Evolutionary conservation across 2,888 invertebrate genomes (phyloP).

Genomic region (Chromoteleia sp.): DNA sequence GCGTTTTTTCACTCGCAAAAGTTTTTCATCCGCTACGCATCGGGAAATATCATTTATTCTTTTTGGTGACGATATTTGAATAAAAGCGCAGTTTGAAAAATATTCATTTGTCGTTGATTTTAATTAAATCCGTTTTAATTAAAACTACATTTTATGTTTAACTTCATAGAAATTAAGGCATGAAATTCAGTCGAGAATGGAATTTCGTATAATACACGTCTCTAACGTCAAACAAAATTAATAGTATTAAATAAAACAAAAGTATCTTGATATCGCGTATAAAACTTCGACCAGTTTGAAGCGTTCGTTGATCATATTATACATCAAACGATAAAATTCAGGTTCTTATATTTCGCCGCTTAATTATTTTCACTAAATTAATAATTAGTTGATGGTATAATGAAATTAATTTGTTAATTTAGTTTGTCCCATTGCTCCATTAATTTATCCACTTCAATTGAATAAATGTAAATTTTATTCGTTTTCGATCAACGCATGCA

Average conservation of each 20-base stretch:
- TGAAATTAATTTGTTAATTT: too few species aligned
- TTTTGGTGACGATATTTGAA: constrained; percentile 9
- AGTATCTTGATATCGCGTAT: constrained; percentile 4
- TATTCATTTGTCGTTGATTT: constrained; percentile 24
- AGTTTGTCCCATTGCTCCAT: too few species aligned
- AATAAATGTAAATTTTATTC: too few species aligned
- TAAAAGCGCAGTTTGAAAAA: constrained; percentile 20
- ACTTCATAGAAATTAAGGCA: constrained; percentile 34
- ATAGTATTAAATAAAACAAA: constrained; percentile 26
- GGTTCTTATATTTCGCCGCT: too few species aligned
- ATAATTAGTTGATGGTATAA: too few species aligned
- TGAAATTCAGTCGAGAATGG: constrained; percentile 1
- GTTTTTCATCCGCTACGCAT: not conserved
- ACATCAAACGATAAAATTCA: too few species aligned
- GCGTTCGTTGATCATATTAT: too few species aligned
- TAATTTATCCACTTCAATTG: too few species aligned
- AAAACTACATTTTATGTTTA: constrained; percentile 42
- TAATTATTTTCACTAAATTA: too few species aligned
- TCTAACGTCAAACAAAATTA: constrained; percentile 35
- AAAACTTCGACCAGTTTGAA: too few species aligned
- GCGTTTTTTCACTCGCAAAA: too few species aligned
- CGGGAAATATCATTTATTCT: constrained; percentile 15
- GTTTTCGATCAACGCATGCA: too few species aligned
- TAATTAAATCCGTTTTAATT: constrained; percentile 45
- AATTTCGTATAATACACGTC: constrained; percentile 5